Percentiles rank a stretch among this genome's conserved stretches.
Conservation (phyloP, 2,888 invertebrate species). For the Iselma pallidipennis region DNA sequence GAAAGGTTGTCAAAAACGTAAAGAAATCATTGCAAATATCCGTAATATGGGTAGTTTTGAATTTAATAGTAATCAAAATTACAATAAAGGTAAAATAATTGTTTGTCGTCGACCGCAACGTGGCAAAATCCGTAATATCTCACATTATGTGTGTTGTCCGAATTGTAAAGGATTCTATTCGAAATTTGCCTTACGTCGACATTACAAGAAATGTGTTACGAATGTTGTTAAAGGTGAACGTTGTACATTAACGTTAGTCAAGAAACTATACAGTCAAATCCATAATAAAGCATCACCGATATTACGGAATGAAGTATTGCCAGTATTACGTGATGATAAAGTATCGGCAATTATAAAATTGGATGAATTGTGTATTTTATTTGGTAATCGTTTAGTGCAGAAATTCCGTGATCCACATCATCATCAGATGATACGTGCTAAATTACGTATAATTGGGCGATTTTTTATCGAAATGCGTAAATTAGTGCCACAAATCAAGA, state of each 20-base stretch:
- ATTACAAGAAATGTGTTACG: not conserved
- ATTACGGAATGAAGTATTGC: not conserved
- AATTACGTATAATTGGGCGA: not conserved
- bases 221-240: constrained; percentile 2
- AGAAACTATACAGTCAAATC: not conserved
- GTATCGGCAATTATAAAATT: not conserved
- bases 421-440: constrained; percentile 2
- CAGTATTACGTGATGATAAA: not conserved
- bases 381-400: not conserved
- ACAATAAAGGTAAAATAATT: not conserved
- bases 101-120: not conserved
- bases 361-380: not conserved
- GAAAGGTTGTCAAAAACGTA: not conserved
- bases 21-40: not conserved
- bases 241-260: not conserved
- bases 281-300: not conserved
- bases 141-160: not conserved
- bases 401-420: constrained; percentile 2
- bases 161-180: constrained; percentile 1
- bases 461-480: not conserved
- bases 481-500: not conserved
- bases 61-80: not conserved
- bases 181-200: not conserved
- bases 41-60: not conserved
- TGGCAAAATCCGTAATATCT: not conserved